A percentile compares a stretch with the other conserved stretches of the same genome.
phyloP scores from a whole-genome alignment of 2,888 invertebrate genomes.

The Lepidonotus clava region DNA sequence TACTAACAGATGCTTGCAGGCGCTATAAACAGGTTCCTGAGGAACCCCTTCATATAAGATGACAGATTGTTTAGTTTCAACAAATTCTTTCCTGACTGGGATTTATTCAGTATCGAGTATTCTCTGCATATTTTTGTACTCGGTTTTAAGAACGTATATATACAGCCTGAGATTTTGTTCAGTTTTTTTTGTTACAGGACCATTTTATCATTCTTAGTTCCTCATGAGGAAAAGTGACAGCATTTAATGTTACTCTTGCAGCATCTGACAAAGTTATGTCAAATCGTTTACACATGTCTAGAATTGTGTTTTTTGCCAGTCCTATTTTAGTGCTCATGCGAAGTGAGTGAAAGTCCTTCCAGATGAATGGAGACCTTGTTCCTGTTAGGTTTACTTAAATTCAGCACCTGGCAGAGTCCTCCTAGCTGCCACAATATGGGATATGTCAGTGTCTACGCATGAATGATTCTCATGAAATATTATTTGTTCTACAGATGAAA shows the following conservation, averaged over 20 bases:
- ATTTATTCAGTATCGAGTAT: constrained; percentile 14
- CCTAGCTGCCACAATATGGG: too few species aligned
- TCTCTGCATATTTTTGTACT: constrained; percentile 40
- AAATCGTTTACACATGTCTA: background rate
- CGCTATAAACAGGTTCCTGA: constrained; percentile 8
- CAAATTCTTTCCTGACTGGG: constrained; percentile 5
- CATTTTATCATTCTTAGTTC: background rate
- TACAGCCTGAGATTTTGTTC: background rate
- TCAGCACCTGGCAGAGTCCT: too few species aligned
- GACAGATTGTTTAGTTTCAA: constrained; percentile 23
- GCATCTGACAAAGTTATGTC: constrained; percentile 37
- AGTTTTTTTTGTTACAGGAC: constrained; percentile 26
- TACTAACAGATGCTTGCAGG: constrained; percentile 18
- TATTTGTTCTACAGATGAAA: too few species aligned
- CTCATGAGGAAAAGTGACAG: constrained; percentile 17
- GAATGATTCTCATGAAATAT: background rate
- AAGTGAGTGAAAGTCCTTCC: too few species aligned
- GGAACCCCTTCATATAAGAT: constrained; percentile 18
- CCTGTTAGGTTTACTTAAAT: too few species aligned
- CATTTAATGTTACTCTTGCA: constrained; percentile 37
- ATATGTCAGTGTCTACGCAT: constrained; percentile 13
- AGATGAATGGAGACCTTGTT: too few species aligned
- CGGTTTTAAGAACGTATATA: constrained; percentile 16
- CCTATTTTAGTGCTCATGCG: too few species aligned
- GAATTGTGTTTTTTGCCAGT: too few species aligned